Base-by-base conservation (phyloP, 2,888 invertebrate species). In the Drosophila leonis region DNA sequence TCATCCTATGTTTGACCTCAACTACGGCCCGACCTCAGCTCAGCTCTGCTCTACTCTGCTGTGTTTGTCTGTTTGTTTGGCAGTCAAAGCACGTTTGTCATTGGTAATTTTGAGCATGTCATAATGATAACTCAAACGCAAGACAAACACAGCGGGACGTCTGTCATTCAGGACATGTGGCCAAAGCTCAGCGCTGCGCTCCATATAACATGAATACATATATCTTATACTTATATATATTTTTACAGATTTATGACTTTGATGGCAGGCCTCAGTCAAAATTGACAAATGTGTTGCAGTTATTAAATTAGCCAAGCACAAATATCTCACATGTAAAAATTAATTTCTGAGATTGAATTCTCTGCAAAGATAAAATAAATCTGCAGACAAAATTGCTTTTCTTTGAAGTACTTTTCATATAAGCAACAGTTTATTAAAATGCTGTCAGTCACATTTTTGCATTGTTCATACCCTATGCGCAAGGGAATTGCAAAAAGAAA, bases 51-150 rank as follows among this genome's bases (percentile, higher is more conserved):
- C 5, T n/a, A n/a, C 75, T 74, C 57, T 62, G 54, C 52, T 65
- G 10, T 31, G 48, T 41, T 64, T 57, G 57, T 63, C 15, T 48
- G 62, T 48, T 61, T 64, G 61, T 75, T 82, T 79, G 79, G 55
- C 64, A 88, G 77, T 77, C 88, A 52, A 56, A 68, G 76, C 88
- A 88, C 88, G 88, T 88, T 82, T 82, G 88, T 90, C 88, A 88
- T 88, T 88, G 88, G 88, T 83, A 90, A 88, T 88, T 90, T 88
- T 71, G 83, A 88, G 83, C 90, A 90, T 90, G 90, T 84, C 86
- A 87, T 87, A 87, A 87, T 87, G 88, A 87, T 87, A 89, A 83
- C 83, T 80, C 87, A 87, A 82, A 80, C 72, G 77, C 63, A 76
- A 61, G 31, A 66, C 83, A 73, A 59, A 69, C 72, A 65, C 27